Evolutionary conservation across 2,797 vertebrate species (phyloP).

Genomic region (Heteromormyrus szaboi): DNA sequence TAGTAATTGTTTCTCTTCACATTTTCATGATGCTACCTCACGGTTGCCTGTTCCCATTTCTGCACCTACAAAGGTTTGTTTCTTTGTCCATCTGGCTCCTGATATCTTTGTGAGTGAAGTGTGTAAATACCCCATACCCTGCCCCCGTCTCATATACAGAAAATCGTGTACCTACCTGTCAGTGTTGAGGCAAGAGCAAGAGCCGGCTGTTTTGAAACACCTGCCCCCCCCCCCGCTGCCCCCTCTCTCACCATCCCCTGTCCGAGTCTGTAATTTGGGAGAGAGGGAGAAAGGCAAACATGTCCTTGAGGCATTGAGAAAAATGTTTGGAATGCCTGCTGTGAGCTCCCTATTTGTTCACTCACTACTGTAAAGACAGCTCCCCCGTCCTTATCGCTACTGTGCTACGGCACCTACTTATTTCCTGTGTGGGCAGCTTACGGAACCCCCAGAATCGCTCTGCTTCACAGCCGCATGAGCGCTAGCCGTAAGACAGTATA

Average conservation of each 20-base stretch:
- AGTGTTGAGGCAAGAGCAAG: slow-evolving; percentile 21
- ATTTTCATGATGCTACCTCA: not conserved
- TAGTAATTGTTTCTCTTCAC: not conserved
- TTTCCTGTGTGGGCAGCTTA: slow-evolving; percentile 21
- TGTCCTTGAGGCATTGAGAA: slow-evolving; percentile 49
- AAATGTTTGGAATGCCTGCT: slow-evolving; percentile 57
- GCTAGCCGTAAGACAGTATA: not conserved
- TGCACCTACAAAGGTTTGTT: not conserved
- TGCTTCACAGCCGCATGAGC: not conserved
- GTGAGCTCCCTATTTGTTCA: slow-evolving; percentile 37
- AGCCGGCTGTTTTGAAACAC: slow-evolving; percentile 62
- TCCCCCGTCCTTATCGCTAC: not conserved
- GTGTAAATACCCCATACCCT: not conserved
- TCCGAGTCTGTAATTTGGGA: slow-evolving; percentile 57
- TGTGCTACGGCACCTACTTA: not conserved
- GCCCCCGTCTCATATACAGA: slow-evolving; percentile 17
- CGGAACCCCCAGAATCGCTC: not conserved
- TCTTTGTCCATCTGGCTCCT: not conserved
- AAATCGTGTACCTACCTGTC: slow-evolving; percentile 18
- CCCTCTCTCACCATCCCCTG: slow-evolving; percentile 18
- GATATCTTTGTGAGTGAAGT: not conserved
- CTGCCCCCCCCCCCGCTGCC: slow-evolving; percentile 41
- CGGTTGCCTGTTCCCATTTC: not conserved
- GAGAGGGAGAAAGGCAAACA: slow-evolving; percentile 48
- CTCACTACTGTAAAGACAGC: slow-evolving; percentile 30